Conservation (phyloP, 2,888 invertebrate species). For the Tuberolachnus salignus region DNA sequence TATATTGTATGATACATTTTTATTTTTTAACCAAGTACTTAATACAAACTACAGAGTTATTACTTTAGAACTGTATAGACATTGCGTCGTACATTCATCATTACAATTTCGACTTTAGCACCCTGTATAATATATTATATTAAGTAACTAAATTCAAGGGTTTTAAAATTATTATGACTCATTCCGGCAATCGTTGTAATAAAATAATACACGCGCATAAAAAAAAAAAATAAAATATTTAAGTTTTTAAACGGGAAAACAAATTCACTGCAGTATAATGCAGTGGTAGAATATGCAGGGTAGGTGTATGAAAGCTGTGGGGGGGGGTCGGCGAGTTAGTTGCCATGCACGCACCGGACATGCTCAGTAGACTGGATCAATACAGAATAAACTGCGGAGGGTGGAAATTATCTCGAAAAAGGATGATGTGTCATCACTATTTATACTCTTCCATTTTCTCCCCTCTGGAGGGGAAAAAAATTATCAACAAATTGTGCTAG, state of each 20-base stretch:
- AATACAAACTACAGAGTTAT: too few relatives aligned
- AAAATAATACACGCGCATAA: not conserved
- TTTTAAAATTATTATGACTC: not conserved
- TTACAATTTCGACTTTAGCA: not conserved
- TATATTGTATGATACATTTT: not conserved
- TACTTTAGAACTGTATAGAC: too few relatives aligned
- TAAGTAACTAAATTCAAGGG: not conserved
- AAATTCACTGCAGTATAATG: constrained; percentile 10
- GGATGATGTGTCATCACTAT: constrained; percentile 40
- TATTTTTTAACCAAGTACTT: too few relatives aligned
- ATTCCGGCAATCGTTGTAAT: not conserved
- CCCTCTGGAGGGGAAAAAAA: not conserved
- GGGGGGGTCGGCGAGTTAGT: constrained; percentile 22
- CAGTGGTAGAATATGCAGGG: not conserved
- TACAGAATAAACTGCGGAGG: constrained; percentile 28
- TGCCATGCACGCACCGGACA: constrained; percentile 17
- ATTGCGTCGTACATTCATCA: too few relatives aligned
- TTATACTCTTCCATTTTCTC: not conserved
- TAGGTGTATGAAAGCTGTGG: not conserved
- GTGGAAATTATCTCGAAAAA: constrained; percentile 35
- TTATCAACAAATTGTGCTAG: not conserved
- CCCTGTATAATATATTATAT: not conserved
- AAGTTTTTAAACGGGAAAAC: not conserved
- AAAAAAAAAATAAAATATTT: not conserved
- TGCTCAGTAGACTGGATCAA: constrained; percentile 51